These are phyloP conservation scores for Sarcophaga peregrina DNA, from an alignment of 1,140 invertebrate genomes.

Conservation along the genomic window DNA sequence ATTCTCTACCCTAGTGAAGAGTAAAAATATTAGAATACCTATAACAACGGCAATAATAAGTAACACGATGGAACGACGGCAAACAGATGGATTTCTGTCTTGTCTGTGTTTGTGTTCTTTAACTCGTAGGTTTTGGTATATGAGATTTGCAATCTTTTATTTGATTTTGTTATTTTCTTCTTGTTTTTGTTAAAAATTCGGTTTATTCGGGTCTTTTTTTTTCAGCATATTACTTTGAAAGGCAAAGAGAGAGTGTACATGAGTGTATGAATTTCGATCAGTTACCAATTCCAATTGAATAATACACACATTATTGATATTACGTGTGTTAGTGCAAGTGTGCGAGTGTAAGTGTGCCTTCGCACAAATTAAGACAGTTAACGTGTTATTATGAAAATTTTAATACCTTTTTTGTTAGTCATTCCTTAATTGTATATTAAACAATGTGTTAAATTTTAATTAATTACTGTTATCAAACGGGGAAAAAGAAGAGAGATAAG, in stretches of 20 bases:
- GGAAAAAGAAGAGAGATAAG: not conserved
- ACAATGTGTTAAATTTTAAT: conserved; percentile 18
- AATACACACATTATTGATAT: too few species aligned
- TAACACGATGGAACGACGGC: not conserved
- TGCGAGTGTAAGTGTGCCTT: not conserved
- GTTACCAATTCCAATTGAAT: too few species aligned
- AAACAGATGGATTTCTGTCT: not conserved
- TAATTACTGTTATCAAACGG: not conserved
- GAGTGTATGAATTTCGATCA: not conserved
- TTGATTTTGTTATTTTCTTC: not conserved
- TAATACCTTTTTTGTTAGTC: not conserved
- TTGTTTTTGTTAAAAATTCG: not conserved
- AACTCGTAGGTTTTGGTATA: not conserved
- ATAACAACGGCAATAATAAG: not conserved
- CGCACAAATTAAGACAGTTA: not conserved
- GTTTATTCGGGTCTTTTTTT: not conserved
- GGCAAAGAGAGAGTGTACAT: not conserved
- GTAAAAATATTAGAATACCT: not conserved
- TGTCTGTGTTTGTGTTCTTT: not conserved
- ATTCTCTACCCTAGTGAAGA: not conserved
- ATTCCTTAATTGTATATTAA: not conserved
- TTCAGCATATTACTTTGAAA: conserved; percentile 1
- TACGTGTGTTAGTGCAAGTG: not conserved
- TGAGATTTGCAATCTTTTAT: not conserved
- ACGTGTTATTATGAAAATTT: not conserved